A percentile compares a stretch with the other conserved stretches of the same genome.
Evolutionary conservation across 2,888 invertebrate species (phyloP).

Genomic region (Bembecia ichneumoniformis): DNA sequence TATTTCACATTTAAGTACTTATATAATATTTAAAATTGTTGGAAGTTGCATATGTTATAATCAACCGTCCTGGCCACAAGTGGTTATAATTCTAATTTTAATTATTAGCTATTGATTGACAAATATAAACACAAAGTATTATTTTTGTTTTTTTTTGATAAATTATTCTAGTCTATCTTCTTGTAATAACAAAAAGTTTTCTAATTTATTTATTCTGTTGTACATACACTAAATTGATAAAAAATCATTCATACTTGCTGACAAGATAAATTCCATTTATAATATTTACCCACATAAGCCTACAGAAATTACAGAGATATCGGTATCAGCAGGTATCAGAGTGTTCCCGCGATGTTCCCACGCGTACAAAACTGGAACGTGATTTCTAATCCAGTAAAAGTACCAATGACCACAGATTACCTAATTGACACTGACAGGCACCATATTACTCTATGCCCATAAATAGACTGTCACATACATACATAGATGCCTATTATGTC

Average conservation of each 20-base stretch:
- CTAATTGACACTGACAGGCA: background rate
- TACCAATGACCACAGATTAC: background rate
- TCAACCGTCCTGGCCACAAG: no score
- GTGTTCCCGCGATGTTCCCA: slow-evolving; percentile 1
- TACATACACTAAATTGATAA: no score
- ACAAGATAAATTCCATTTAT: no score
- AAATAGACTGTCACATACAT: background rate
- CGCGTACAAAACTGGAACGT: slow-evolving; percentile 1
- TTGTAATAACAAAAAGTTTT: no score
- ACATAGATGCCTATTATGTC: background rate
- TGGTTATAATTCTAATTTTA: no score
- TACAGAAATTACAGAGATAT: background rate
- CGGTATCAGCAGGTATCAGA: background rate
- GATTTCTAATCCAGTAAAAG: slow-evolving; percentile 1
- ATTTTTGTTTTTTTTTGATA: no score
- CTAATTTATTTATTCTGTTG: no score
- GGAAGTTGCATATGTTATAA: no score
- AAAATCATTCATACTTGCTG: no score
- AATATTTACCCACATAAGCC: background rate
- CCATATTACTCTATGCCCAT: background rate
- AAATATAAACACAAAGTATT: no score
- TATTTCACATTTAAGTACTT: background rate
- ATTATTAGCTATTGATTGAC: no score
- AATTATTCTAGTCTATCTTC: no score
- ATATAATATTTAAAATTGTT: slow-evolving; percentile 14